Percentiles rank a stretch among this genome's conserved stretches.
Evolutionary conservation across 37 sponge, comb jelly and placozoan genomes (phyloP).

Genomic region (Crambe crambe): DNA sequence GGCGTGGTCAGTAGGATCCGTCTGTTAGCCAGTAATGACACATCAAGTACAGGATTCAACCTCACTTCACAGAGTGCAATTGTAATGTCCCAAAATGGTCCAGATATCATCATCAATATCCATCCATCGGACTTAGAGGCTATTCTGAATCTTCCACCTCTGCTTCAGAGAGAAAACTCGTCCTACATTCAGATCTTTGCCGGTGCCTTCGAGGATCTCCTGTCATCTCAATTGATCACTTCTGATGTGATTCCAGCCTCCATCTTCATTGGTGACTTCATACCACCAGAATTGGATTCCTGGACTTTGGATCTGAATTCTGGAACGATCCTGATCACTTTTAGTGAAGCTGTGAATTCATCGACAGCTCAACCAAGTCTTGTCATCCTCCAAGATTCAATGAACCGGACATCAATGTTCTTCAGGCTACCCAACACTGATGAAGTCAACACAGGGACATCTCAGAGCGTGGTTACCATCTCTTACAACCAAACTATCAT

Average conservation of each 20-base stretch:
- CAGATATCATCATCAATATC: slow-evolving; percentile 64
- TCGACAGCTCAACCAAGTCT: slow-evolving; percentile 26
- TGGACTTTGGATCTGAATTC: slow-evolving; percentile 68
- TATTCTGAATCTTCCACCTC: slow-evolving; percentile 30
- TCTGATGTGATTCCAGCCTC: slow-evolving; percentile 25
- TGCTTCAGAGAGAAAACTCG: slow-evolving; percentile 40
- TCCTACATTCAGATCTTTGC: slow-evolving; percentile 58
- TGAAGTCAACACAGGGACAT: neutral
- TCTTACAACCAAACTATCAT: slow-evolving; percentile 23
- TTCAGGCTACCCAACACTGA: slow-evolving; percentile 25
- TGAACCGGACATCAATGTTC: slow-evolving; percentile 4
- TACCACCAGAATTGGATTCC: slow-evolving; percentile 51
- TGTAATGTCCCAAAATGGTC: slow-evolving; percentile 19
- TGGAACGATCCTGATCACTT: slow-evolving; percentile 56
- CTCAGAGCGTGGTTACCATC: slow-evolving; percentile 28
- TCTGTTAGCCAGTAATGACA: slow-evolving; percentile 18
- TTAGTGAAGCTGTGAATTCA: slow-evolving; percentile 72
- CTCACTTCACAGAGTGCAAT: slow-evolving; percentile 42
- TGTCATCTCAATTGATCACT: neutral
- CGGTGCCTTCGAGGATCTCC: slow-evolving; percentile 48
- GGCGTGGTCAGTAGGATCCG: slow-evolving; percentile 46
- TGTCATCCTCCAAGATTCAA: slow-evolving; percentile 50
- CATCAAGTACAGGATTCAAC: slow-evolving; percentile 8
- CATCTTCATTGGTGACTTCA: slow-evolving; percentile 61
- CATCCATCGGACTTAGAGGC: slow-evolving; percentile 52